Percentiles rank a stretch among this genome's conserved stretches.
Evolutionary conservation across 2,113 vertebrate species (phyloP).

Genomic region (cat (Felis catus)): F.catus_Fca126_mat1.0 CM031414.1:62410501-62411000

Average conservation of each 20-base stretch:
- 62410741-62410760: background rate
- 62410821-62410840: background rate
- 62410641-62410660: background rate
- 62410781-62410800: background rate
- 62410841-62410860: background rate
- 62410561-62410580: rapidly evolving
- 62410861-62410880: rapidly evolving
- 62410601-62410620: background rate
- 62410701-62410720: background rate
- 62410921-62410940: background rate
- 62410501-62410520: background rate
- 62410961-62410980: background rate
- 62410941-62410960: background rate
- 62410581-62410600: background rate
- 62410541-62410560: background rate
- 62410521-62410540: background rate
- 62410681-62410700: background rate
- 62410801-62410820: background rate
- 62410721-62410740: background rate
- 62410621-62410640: background rate
- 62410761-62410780: background rate
- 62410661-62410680: background rate
- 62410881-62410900: background rate
- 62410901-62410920: background rate
- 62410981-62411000: background rate